These are phyloP conservation scores for Triplophysa siluroides DNA, from an alignment of 2,113 vertebrate species.

Conservation along the genomic window DNA sequence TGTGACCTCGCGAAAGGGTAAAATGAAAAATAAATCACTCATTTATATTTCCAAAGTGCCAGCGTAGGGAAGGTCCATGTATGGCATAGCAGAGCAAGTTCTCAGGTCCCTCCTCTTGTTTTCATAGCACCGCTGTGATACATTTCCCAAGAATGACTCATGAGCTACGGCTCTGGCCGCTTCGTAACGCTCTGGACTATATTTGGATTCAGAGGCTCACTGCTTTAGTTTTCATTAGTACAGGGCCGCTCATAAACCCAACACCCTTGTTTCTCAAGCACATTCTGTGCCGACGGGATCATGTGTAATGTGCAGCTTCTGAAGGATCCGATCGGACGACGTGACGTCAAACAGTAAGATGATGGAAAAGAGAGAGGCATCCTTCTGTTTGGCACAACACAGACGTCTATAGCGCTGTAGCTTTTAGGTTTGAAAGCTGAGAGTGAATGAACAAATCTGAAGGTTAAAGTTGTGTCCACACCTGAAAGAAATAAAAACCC, in stretches of 20 bases:
- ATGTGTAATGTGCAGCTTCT: not conserved
- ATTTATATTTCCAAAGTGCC: not conserved
- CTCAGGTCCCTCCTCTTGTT: slow-evolving; percentile 44
- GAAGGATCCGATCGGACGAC: slow-evolving; percentile 9
- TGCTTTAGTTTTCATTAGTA: slow-evolving; percentile 68
- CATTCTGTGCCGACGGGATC: not conserved
- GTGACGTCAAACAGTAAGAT: not conserved
- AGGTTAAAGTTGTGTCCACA: not conserved
- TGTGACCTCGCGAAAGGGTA: not conserved
- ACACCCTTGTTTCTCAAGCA: slow-evolving; percentile 16
- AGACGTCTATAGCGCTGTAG: not conserved
- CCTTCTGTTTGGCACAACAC: not conserved
- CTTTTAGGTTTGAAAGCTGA: not conserved
- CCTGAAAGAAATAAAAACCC: not conserved
- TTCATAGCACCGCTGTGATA: slow-evolving; percentile 58
- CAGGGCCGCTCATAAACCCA: slow-evolving; percentile 45
- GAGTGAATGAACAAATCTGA: not conserved
- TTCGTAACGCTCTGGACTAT: slow-evolving; percentile 68
- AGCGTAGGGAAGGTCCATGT: slow-evolving; percentile 8
- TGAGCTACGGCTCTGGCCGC: slow-evolving; percentile 51
- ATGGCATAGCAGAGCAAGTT: slow-evolving; percentile 1
- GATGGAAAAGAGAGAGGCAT: not conserved
- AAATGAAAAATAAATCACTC: not conserved
- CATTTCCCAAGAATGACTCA: slow-evolving; percentile 71
- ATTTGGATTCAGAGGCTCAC: slow-evolving; percentile 65